phyloP scores from a whole-genome alignment of 64 coral and sea anemone genomes.

The Pocillopora verrucosa region DNA sequence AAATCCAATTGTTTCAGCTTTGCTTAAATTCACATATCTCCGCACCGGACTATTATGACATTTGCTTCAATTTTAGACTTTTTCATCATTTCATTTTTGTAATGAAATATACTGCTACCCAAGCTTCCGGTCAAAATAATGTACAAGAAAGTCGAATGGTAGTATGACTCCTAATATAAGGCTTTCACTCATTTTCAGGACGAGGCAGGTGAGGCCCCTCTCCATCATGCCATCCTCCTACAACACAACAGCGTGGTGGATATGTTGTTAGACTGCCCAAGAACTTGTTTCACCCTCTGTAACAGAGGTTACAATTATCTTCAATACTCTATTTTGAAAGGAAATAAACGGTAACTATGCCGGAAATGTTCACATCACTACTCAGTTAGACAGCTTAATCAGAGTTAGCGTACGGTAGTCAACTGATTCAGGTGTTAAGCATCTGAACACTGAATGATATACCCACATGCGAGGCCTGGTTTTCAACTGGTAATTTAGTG shows the following conservation, averaged over 20 bases:
- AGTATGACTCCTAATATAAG: background rate
- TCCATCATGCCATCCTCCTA: slow-evolving; percentile 40
- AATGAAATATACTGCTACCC: too few species aligned
- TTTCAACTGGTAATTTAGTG: too few species aligned
- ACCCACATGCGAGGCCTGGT: too few species aligned
- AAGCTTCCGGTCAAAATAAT: too few species aligned
- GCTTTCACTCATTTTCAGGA: slow-evolving; percentile 17
- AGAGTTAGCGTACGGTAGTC: background rate
- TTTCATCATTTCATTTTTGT: too few species aligned
- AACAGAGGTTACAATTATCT: slow-evolving; percentile 52
- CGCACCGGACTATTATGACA: too few species aligned
- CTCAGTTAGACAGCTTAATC: background rate
- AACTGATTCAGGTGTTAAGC: too few species aligned
- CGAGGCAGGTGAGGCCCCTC: slow-evolving; percentile 28
- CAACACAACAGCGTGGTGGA: slow-evolving; percentile 37
- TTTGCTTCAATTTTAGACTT: too few species aligned
- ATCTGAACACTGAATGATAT: too few species aligned
- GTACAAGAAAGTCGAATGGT: background rate
- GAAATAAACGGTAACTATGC: slow-evolving; percentile 42
- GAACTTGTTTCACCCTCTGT: background rate
- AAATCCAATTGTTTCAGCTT: too few species aligned
- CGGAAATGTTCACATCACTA: background rate
- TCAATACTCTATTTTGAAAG: slow-evolving; percentile 37
- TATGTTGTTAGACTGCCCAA: slow-evolving; percentile 22
- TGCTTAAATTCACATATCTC: too few species aligned